Conservation (phyloP, 92 coral and sea anemone species). For the Zoanthus sociatus region DNA sequence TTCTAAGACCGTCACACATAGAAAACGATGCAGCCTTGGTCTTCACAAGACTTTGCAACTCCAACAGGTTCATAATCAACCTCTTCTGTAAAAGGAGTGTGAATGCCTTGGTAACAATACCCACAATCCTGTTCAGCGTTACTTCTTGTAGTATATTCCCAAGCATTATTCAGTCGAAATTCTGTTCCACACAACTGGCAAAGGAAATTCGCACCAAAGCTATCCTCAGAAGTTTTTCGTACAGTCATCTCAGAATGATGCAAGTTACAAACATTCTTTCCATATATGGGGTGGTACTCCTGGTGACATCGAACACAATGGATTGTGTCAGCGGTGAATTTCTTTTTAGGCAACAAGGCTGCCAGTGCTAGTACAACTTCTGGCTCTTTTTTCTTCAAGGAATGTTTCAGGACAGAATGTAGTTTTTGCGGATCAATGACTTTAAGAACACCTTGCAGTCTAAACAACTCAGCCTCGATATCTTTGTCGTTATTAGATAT, state of each 20-base stretch:
- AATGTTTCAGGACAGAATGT: conserved; percentile 69
- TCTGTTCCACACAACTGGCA: conserved; percentile 71
- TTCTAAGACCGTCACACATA: conserved; percentile 63
- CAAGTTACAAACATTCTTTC: conserved; percentile 66
- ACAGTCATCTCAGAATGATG: conserved; percentile 72
- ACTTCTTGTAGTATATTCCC: conserved; percentile 58
- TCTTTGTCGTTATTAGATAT: conserved; percentile 46
- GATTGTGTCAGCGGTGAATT: conserved; percentile 81
- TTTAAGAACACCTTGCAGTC: conserved; percentile 71
- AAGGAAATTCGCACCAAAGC: conserved; percentile 65
- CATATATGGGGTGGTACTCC: conserved; percentile 75
- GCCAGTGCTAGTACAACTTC: conserved; percentile 65
- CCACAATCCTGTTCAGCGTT: conserved; percentile 71
- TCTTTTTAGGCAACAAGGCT: conserved; percentile 71
- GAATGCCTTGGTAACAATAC: conserved; percentile 75
- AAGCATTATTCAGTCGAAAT: conserved; percentile 64
- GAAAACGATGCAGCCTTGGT: conserved; percentile 88
- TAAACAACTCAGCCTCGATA: conserved; percentile 62
- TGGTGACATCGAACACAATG: conserved; percentile 95
- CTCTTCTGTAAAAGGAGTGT: conserved; percentile 75
- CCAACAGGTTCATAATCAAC: conserved; percentile 75
- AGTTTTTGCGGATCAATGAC: conserved; percentile 80
- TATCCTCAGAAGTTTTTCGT: conserved; percentile 58
- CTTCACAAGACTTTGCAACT: conserved; percentile 83
- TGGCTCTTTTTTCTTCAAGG: conserved; percentile 64